Evolutionary conservation across 2,797 vertebrate species (phyloP), one percentile per base, ranked within the genome.

Genomic region (Centroberyx gerrardi): DNA sequence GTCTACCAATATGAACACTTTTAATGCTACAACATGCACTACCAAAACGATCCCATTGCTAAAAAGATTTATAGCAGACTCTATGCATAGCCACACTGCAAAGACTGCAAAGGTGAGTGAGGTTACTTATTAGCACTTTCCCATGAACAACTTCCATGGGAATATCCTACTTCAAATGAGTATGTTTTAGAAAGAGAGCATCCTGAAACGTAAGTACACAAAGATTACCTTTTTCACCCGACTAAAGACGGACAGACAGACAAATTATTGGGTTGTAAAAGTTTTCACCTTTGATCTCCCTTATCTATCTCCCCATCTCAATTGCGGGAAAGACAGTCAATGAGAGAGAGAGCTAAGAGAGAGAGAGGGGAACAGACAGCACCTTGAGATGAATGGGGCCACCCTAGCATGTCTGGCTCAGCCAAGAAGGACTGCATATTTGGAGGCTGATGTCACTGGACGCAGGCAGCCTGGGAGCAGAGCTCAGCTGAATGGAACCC

Each of bases 381-480:
- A 89, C 78, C 87, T 90, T 84, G 76, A 87, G 81, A 89, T 90
- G 83, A 89, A 91, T 71, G 79, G 63, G 82, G 72, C 76, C 72
- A 85, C 76, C 64, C 51, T 42, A 84, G 82, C 76, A 80, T 36
- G 55, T 80, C 84, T 88, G 82, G 78, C 86, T 81, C 52, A 51
- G 80, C 60, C 84, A 87, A 36, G 77, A 82, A 72, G 77, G 87
- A 61, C 79, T 72, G 87, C 93, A 95, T 95, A 92, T 76, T 90
- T 94, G 54, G 76, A 75, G 82, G 90, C 74, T 95, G 94, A 95
- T 91, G 92, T 95, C 93, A 95, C 73, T 3, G 67, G 76, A 74
- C 55, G 18, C 75, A 72, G 82, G 74, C 82, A 75, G 81, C 63
- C 80, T 36, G 73, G 80, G 76, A 84, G 77, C 75, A 18, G 68